These are phyloP conservation scores for Chaetophractus vellerosus DNA, from an alignment of 2,797 vertebrate species.

Conservation along the genomic window DNA sequence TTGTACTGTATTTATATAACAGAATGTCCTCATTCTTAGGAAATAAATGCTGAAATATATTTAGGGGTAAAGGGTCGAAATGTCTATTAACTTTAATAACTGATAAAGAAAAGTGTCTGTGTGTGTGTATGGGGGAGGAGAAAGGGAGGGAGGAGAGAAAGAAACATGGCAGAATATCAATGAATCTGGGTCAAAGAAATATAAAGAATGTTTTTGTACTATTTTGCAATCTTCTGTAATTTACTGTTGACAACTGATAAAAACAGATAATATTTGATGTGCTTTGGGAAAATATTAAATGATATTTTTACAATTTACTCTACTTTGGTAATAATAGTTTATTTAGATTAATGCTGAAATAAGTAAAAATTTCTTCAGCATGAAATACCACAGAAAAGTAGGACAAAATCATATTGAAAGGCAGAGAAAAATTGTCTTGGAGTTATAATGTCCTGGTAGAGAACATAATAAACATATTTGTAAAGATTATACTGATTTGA, in stretches of 20 bases:
- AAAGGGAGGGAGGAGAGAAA: neutral
- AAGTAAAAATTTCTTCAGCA: neutral
- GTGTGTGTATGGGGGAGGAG: neutral
- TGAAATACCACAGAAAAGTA: neutral
- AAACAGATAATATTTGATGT: neutral
- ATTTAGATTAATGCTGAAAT: neutral
- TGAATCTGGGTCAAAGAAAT: neutral
- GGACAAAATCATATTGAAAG: neutral
- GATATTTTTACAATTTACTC: neutral
- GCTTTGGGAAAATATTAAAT: neutral
- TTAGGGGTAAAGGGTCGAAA: neutral
- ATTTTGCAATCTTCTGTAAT: neutral
- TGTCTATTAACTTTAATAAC: neutral
- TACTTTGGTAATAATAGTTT: neutral
- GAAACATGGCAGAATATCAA: neutral
- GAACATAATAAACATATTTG: neutral
- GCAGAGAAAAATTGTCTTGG: neutral
- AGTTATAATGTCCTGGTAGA: neutral
- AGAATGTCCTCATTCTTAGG: no score
- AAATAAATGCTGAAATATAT: neutral
- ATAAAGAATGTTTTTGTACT: neutral
- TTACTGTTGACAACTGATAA: neutral
- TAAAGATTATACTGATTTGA: neutral
- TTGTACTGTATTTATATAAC: neutral
- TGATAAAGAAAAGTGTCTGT: no score